These are phyloP conservation scores for Pseudorhiza aurosa DNA, from an alignment of 30 jellyfish, hydroid and myxozoan species.

Conservation along the genomic window DNA sequence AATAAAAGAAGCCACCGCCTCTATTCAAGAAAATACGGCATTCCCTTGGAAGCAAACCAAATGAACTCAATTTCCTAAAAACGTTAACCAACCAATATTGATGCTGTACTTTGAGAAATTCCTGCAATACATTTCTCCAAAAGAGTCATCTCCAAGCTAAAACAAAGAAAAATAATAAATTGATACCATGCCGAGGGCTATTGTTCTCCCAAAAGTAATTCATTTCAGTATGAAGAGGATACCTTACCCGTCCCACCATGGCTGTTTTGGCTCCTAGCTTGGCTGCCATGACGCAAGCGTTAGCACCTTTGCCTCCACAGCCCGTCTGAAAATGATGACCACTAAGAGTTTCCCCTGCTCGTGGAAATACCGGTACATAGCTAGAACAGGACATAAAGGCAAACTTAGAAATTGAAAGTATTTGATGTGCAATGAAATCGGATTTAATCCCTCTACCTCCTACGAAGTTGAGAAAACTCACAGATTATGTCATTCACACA, in stretches of 20 bases:
- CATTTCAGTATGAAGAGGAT: background rate
- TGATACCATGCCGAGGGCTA: background rate
- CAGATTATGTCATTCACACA: too few relatives aligned
- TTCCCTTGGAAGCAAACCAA: too few relatives aligned
- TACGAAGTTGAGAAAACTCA: too few relatives aligned
- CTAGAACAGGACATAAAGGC: slow-evolving; percentile 53
- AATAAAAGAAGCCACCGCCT: too few relatives aligned
- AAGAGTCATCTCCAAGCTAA: slow-evolving; percentile 93
- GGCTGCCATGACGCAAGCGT: slow-evolving; percentile 98
- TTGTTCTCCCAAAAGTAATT: too few relatives aligned
- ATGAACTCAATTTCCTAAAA: too few relatives aligned
- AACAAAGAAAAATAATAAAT: background rate
- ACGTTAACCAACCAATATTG: slow-evolving; percentile 68
- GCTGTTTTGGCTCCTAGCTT: slow-evolving; percentile 92
- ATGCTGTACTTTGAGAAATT: slow-evolving; percentile 58
- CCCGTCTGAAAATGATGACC: slow-evolving; percentile 86
- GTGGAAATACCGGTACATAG: slow-evolving; percentile 91
- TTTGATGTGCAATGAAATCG: too few relatives aligned
- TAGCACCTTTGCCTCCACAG: slow-evolving; percentile 99
- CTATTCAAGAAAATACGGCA: too few relatives aligned
- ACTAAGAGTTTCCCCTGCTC: slow-evolving; percentile 95
- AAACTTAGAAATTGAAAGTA: background rate
- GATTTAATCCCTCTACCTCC: too few relatives aligned
- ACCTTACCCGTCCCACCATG: slow-evolving; percentile 89
- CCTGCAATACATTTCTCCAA: slow-evolving; percentile 89